phyloP scores from a whole-genome alignment of 2,888 invertebrate species.

The Plemyria rubiginata region DNA sequence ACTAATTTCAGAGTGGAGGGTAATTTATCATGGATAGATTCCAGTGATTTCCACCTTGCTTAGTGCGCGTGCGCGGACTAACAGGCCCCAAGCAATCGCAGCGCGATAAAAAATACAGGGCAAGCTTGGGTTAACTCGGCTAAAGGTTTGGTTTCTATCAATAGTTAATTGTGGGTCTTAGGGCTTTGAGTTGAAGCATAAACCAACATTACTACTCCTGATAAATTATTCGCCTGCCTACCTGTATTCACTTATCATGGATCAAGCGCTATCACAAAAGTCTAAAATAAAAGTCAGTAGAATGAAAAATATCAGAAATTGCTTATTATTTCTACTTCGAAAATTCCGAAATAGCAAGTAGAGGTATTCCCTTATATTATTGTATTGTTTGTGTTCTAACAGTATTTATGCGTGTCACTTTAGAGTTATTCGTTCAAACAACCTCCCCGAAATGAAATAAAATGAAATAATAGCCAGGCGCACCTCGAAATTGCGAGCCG shows the following conservation, averaged over 20 bases:
- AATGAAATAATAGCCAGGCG: too few species aligned
- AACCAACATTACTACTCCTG: neutral
- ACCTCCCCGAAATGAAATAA: too few species aligned
- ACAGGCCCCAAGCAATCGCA: conserved; percentile 73
- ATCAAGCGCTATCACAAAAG: too few species aligned
- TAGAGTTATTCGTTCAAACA: too few species aligned
- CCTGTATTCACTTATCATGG: neutral
- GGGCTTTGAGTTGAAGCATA: neutral
- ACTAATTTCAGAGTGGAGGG: conserved; percentile 34
- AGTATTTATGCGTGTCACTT: too few species aligned
- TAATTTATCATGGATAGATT: conserved; percentile 59
- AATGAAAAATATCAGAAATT: neutral
- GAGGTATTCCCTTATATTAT: too few species aligned
- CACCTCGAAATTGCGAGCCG: too few species aligned
- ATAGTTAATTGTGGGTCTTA: conserved; percentile 2
- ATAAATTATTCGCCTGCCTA: too few species aligned
- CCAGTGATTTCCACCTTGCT: conserved; percentile 51
- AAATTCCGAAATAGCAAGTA: too few species aligned
- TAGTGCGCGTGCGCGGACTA: conserved; percentile 65
- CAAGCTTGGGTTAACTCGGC: conserved; percentile 33
- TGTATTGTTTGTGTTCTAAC: too few species aligned
- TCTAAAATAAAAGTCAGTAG: neutral
- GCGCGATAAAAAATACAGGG: conserved; percentile 63
- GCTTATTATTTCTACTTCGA: neutral
- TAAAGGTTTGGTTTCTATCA: conserved; percentile 24